Percentiles rank a stretch among this genome's conserved stretches.
Evolutionary conservation across 2,797 vertebrate species (phyloP).

Genomic region (Thaleichthys pacificus): DNA sequence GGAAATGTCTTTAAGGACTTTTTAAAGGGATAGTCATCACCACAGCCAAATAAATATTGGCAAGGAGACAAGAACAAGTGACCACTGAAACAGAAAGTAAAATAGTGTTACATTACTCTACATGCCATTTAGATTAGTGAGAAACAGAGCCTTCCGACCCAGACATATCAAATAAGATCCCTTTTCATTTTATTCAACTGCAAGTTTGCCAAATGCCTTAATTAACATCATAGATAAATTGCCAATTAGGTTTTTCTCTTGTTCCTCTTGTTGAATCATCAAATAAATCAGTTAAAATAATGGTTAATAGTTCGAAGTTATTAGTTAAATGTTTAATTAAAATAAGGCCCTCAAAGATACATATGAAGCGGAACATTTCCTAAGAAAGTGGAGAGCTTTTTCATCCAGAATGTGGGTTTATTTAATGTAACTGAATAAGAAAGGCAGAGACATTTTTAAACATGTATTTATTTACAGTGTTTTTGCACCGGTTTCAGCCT

Average conservation of each 20-base stretch:
- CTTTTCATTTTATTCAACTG: constrained; percentile 27
- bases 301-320: no score
- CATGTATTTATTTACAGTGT: constrained; percentile 70
- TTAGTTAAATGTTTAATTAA: constrained; percentile 17
- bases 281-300: constrained; percentile 37
- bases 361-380: constrained; percentile 28
- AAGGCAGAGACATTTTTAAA: constrained; percentile 66
- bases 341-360: constrained; percentile 34
- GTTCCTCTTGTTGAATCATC: constrained; percentile 17
- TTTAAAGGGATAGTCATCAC: not conserved
- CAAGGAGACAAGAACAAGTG: constrained; percentile 35
- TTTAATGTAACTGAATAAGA: constrained; percentile 67
- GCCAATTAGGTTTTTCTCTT: constrained; percentile 21
- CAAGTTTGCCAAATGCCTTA: constrained; percentile 26
- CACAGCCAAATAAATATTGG: constrained; percentile 17
- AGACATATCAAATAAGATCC: constrained; percentile 41
- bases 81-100: constrained; percentile 39
- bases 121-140: constrained; percentile 38
- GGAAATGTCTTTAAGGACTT: constrained; percentile 2
- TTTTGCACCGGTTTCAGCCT: constrained; percentile 69
- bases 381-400: constrained; percentile 38
- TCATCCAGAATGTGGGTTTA: constrained; percentile 50
- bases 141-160: constrained; percentile 37
- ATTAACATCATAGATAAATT: constrained; percentile 33
- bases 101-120: constrained; percentile 31